Evolutionary conservation across 2,797 vertebrate genomes (phyloP), one percentile per base, ranked within the genome.

Genomic region (Falco peregrinus): DNA sequence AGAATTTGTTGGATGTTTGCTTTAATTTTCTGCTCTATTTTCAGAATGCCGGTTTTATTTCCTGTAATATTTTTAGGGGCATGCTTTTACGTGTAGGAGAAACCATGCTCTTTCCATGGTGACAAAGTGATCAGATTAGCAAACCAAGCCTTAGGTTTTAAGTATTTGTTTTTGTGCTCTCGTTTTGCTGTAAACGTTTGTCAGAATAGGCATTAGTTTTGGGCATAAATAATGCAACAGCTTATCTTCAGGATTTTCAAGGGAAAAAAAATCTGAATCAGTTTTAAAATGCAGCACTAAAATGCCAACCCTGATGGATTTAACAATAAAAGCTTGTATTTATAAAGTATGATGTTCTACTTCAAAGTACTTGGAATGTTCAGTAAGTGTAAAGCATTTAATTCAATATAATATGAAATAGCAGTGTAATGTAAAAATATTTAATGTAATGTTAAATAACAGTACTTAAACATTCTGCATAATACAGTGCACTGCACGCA

Each of bases 11-110:
- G 75, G 82, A 69, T 76, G 33, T 79, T 93, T 78, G 50, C 65
- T 89, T 93, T 95, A 73, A 90, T 95, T 84, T 94, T 94, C 64
- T 61, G 78, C 57, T 64, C 37, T 87, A 2, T 81, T 97, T 97
- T 92, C 84, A 64, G 73, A 65, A 79, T 37, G 48, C 7, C 37
- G 6, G 0, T 87, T 96, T 84, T 89, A 56, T 75, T 90, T 86
- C 71, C 47, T 84, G 16, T 68, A 31, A 47, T 67, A 41, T 41
- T 78, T 63, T 76, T 7, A 5, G 22, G 43, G 35, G 39, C 37
- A 0, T 29, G 47, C 37, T 89, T 64, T 76, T 14, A 16, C 0
- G 0, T 54, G 29, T 51, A 41, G 69, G 79, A 85, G 59, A 60
- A 76, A 45, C 26, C 0, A 2, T 5, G 4, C 28, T 87, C 51